phyloP scores from a whole-genome alignment of 1,140 invertebrate genomes.

The Coenobita brevimanus region DNA sequence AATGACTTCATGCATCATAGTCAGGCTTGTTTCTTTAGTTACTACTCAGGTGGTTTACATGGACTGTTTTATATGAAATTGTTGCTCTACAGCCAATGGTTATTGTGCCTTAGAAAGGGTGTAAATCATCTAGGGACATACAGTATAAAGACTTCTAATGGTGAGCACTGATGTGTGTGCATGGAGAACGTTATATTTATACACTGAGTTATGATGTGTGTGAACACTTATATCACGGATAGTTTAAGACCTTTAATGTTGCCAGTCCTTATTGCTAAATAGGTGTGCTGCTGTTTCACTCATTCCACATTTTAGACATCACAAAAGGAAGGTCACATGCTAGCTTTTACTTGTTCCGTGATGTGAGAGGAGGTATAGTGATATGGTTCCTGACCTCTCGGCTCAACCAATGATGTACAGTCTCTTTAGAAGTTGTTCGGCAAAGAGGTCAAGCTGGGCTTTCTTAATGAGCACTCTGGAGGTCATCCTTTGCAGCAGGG shows the following conservation, averaged over 20 bases:
- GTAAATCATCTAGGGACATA: conserved; percentile 53
- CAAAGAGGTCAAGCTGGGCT: conserved; percentile 16
- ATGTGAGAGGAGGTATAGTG: conserved; percentile 21
- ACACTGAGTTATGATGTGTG: conserved; percentile 45
- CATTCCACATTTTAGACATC: conserved; percentile 61
- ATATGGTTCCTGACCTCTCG: conserved; percentile 23
- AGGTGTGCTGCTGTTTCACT: conserved; percentile 56
- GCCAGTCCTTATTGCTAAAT: conserved; percentile 58
- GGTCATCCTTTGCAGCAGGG: too few species aligned
- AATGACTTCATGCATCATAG: conserved; percentile 26
- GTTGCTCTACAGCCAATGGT: conserved; percentile 51
- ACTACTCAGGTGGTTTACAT: conserved; percentile 43
- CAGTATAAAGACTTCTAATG: conserved; percentile 25
- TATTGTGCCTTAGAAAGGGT: conserved; percentile 62
- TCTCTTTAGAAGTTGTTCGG: conserved; percentile 1
- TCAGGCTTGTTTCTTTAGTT: conserved; percentile 34
- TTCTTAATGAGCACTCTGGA: conserved; percentile 29
- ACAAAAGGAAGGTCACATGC: conserved; percentile 40
- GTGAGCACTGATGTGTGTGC: conserved; percentile 32
- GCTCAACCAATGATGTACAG: conserved; percentile 66
- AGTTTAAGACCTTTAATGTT: conserved; percentile 46
- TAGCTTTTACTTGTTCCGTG: conserved; percentile 46
- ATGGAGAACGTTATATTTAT: conserved; percentile 53
- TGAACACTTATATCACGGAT: conserved; percentile 27
- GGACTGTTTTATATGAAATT: conserved; percentile 22